These are phyloP conservation scores for Alentia gelatinosa DNA, from an alignment of 2,888 invertebrate genomes.

Conservation along the genomic window DNA sequence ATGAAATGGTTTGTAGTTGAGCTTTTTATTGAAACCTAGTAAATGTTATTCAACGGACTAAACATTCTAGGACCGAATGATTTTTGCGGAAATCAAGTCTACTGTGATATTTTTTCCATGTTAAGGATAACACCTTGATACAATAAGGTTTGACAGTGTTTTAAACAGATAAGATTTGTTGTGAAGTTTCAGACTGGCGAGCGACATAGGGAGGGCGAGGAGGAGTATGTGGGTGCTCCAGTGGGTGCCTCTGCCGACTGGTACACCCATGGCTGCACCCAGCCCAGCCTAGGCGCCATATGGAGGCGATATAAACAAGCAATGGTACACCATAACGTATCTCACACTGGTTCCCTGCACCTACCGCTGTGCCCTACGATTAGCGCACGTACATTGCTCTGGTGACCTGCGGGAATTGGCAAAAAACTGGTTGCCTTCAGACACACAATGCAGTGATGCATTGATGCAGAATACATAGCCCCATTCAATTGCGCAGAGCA, in stretches of 20 bases:
- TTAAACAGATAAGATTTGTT: neutral
- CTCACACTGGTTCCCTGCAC: no score
- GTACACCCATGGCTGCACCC: slow-evolving; percentile 35
- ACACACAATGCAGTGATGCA: no score
- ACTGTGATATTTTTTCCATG: no score
- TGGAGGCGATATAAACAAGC: slow-evolving; percentile 25
- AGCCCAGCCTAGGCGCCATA: slow-evolving; percentile 40
- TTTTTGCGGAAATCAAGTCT: neutral
- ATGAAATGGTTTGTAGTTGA: neutral
- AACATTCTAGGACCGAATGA: neutral
- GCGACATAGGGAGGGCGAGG: neutral
- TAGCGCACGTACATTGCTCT: no score
- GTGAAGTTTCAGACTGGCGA: slow-evolving; percentile 18
- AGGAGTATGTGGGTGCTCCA: neutral
- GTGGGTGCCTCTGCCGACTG: slow-evolving; percentile 27
- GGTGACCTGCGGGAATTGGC: no score
- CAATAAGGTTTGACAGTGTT: neutral
- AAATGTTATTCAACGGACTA: neutral
- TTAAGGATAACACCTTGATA: no score
- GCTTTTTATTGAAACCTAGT: neutral
- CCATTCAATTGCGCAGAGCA: no score
- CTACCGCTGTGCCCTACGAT: no score
- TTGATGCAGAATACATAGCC: no score
- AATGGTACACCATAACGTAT: no score
- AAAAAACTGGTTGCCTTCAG: no score